These are phyloP conservation scores for Parelbella ahira DNA, from an alignment of 2,888 invertebrate species.

Conservation along the genomic window DNA sequence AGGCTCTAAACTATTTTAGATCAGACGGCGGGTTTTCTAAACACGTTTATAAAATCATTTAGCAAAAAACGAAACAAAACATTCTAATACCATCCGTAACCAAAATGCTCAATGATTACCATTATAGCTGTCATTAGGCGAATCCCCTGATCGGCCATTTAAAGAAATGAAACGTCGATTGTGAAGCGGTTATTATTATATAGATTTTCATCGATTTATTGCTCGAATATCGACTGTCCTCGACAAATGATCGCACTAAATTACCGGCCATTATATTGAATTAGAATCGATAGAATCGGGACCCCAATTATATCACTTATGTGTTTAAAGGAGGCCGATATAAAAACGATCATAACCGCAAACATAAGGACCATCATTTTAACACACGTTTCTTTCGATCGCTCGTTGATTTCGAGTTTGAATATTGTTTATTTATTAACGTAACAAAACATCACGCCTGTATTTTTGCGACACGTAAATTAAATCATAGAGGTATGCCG, in stretches of 20 bases:
- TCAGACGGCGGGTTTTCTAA: too few species aligned
- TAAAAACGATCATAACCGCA: slow-evolving; percentile 63
- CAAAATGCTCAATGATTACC: slow-evolving; percentile 64
- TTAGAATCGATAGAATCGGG: slow-evolving; percentile 77
- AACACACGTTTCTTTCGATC: slow-evolving; percentile 27
- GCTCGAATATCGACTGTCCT: slow-evolving; percentile 79
- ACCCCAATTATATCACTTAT: slow-evolving; percentile 81
- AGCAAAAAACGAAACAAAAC: too few species aligned
- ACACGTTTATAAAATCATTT: too few species aligned
- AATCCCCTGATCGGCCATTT: slow-evolving; percentile 77
- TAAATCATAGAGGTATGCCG: too few species aligned
- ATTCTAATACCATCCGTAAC: slow-evolving; percentile 39
- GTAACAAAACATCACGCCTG: too few species aligned
- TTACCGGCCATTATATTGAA: slow-evolving; percentile 77
- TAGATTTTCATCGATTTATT: slow-evolving; percentile 79
- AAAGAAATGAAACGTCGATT: slow-evolving; percentile 79
- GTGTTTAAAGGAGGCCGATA: slow-evolving; percentile 78
- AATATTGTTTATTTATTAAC: slow-evolving; percentile 27
- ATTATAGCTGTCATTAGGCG: slow-evolving; percentile 76
- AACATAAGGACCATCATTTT: slow-evolving; percentile 40
- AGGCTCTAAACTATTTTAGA: too few species aligned
- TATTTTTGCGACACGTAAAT: too few species aligned
- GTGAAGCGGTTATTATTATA: slow-evolving; percentile 72
- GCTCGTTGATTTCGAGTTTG: slow-evolving; percentile 30
- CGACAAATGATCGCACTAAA: slow-evolving; percentile 75